phyloP scores from a whole-genome alignment of 2,113 vertebrate species.

The Phylloscopus trochiloides region DNA sequence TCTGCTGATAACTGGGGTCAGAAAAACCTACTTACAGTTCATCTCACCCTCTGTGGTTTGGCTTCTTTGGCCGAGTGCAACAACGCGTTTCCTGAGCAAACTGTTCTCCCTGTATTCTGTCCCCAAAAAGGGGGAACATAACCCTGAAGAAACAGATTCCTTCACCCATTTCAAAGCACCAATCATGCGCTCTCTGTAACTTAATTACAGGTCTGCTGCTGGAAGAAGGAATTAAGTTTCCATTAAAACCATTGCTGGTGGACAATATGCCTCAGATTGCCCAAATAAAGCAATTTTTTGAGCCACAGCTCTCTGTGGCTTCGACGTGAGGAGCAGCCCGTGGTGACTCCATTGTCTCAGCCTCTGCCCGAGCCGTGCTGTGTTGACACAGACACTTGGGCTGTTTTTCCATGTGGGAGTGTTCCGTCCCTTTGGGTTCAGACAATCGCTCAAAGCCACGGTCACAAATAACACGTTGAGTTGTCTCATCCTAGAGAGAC shows the following conservation, averaged over 20 bases:
- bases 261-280: not conserved
- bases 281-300: not conserved
- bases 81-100: not conserved
- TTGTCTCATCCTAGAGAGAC: not conserved
- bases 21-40: not conserved
- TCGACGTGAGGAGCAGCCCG: not conserved
- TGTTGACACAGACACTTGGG: not conserved
- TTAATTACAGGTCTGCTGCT: slow-evolving; percentile 38
- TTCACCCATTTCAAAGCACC: slow-evolving; percentile 17
- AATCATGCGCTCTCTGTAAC: not conserved
- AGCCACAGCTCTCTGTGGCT: not conserved
- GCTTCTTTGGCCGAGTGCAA: not conserved
- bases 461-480: not conserved
- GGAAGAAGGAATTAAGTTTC: slow-evolving; percentile 13
- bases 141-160: slow-evolving; percentile 51
- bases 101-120: not conserved
- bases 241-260: not conserved
- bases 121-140: not conserved
- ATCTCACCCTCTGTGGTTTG: not conserved
- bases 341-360: not conserved
- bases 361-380: not conserved
- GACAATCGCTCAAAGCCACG: not conserved
- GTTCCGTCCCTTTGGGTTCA: not conserved
- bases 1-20: not conserved
- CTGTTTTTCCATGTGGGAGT: not conserved